phyloP scores from a whole-genome alignment of 2,888 invertebrate species.

The Parnassius apollo region DNA sequence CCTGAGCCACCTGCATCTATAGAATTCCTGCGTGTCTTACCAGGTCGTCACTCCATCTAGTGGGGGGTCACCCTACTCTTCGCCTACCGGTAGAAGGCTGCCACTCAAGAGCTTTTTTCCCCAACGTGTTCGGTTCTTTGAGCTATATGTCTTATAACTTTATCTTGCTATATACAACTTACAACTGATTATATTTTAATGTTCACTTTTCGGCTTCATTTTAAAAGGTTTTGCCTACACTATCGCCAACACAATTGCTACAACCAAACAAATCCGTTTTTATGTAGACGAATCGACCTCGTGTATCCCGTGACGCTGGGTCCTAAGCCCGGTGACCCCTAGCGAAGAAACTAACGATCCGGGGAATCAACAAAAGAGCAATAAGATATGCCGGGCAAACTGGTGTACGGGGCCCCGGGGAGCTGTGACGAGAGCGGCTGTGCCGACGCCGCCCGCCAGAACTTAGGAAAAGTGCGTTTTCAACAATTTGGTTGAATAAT shows the following conservation, averaged over 20 bases:
- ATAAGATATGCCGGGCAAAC: constrained; percentile 82
- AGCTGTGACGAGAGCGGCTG: constrained; percentile 44
- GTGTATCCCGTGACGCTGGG: constrained; percentile 37
- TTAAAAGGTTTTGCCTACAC: constrained; percentile 1
- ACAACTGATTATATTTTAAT: no score
- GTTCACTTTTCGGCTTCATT: no score
- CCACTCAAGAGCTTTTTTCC: no score
- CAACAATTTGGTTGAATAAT: constrained; percentile 33
- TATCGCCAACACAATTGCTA: not conserved
- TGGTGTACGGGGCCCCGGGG: constrained; percentile 73
- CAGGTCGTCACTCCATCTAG: no score
- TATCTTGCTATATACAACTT: no score
- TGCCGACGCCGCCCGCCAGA: constrained; percentile 46
- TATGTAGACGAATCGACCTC: constrained; percentile 20
- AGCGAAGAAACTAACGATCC: constrained; percentile 80
- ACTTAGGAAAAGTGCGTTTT: constrained; percentile 47
- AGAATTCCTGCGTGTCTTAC: no score
- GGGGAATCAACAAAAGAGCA: constrained; percentile 79
- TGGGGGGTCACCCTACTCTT: no score
- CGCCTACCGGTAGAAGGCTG: no score
- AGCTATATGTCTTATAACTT: no score
- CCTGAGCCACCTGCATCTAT: no score
- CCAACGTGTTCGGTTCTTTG: no score
- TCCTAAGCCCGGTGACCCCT: constrained; percentile 54
- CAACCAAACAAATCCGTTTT: constrained; percentile 11